Base-by-base conservation (phyloP, 2,113 vertebrate genomes). In the Cavia aperea region DNA sequence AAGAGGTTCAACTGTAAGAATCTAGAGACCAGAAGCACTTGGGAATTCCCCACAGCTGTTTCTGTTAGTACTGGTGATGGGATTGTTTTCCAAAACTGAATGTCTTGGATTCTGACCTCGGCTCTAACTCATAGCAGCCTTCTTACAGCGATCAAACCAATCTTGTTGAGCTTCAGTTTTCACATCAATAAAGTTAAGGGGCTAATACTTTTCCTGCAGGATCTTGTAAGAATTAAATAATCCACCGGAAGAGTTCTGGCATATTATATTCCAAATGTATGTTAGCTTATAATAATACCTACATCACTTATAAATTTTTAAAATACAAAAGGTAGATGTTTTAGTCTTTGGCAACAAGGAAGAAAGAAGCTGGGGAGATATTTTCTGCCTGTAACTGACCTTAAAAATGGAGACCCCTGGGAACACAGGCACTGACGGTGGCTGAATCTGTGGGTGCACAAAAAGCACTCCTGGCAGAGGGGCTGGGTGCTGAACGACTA, bases 91-190 rank as follows among this genome's bases (percentile, higher is more conserved):
- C 29, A 82, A 91, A 94, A 70, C 60, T 62, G 19, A 77, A 60
- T 54, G 23, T 72, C 39, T 81, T 88, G 7, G 31, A 39, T 88
- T 90, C 15, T 5, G 77, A 79, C 73, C 51, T 66, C 89, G 73
- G 56, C 29, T 68, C 62, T 56, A 93, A 26, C 26, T 51, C 1
- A 1, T 24, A 88, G 66, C 7, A 88, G 56, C 83, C 66, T 1
- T 66, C 60, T 73, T n/a, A 86, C 39, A 82, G 10, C n/a, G 73
- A 92, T 18, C 56, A 94, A 73, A 83, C 78, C n/a, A 68, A 9
- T 70, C n/a, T 89, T 60, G 31, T 82, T 82, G 70, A 88, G n/a
- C 63, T 93, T 93, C 39, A 78, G 7, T 49, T 72, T 94, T 92
- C 51, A 79, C 58, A 62, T 75, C 39, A 89, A 31, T 62, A 73